Evolutionary conservation across 1,140 invertebrate species (phyloP).

Genomic region (Caenorhabditis elegans): DNA sequence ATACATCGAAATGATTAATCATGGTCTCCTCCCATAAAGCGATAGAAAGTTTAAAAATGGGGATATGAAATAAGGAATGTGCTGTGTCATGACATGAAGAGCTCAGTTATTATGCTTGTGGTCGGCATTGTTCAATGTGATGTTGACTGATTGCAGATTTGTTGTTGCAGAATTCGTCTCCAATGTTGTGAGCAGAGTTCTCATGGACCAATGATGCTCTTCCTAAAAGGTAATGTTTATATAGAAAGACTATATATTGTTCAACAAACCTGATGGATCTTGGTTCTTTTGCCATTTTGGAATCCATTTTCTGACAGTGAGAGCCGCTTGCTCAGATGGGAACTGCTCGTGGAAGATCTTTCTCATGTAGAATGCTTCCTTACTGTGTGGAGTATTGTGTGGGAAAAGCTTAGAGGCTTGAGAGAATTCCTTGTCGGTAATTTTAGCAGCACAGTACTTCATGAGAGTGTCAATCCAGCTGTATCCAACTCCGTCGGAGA

Average conservation of each 20-base stretch:
- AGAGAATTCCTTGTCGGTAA: slow-evolving; percentile 59
- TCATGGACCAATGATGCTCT: slow-evolving; percentile 39
- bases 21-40: slow-evolving; percentile 32
- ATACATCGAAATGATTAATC: no score
- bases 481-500: slow-evolving; percentile 66
- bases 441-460: slow-evolving; percentile 50
- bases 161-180: background rate
- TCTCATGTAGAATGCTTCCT: slow-evolving; percentile 63
- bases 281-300: slow-evolving; percentile 65
- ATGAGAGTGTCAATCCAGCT: slow-evolving; percentile 64
- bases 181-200: background rate
- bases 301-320: slow-evolving; percentile 61
- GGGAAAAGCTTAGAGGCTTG: slow-evolving; percentile 57
- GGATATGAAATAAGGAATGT: slow-evolving; percentile 11
- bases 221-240: slow-evolving; percentile 11
- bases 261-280: slow-evolving; percentile 40
- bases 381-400: slow-evolving; percentile 61
- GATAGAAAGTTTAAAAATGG: background rate
- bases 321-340: slow-evolving; percentile 58
- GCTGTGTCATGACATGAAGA: background rate
- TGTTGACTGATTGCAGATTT: background rate
- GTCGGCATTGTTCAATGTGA: background rate
- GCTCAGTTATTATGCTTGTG: slow-evolving; percentile 9
- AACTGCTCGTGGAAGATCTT: slow-evolving; percentile 61
- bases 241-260: background rate